A percentile compares a stretch with the other conserved stretches of the same genome.
Evolutionary conservation across 2,797 vertebrate species (phyloP).

Genomic region (Myripristis murdjan): DNA sequence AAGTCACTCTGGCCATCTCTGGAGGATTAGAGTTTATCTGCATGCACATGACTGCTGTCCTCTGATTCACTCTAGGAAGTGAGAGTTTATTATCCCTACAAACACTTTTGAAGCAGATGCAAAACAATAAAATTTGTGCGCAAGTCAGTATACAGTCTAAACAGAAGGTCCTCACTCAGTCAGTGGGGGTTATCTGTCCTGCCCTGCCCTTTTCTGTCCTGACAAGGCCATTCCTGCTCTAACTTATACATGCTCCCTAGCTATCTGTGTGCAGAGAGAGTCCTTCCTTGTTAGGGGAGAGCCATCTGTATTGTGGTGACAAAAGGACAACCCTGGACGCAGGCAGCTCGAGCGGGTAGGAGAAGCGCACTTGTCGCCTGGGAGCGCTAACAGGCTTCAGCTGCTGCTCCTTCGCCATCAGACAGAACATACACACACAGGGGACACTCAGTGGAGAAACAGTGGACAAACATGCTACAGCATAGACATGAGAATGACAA

Average conservation of each 20-base stretch:
- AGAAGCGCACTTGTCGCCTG: slow-evolving; percentile 90
- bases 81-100: neutral
- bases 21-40: slow-evolving; percentile 6
- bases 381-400: slow-evolving; percentile 83
- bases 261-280: slow-evolving; percentile 63
- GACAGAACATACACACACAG: slow-evolving; percentile 79
- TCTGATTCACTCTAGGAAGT: neutral
- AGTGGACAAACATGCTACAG: slow-evolving; percentile 70
- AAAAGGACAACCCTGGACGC: slow-evolving; percentile 87
- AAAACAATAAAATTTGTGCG: neutral
- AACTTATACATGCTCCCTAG: neutral
- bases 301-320: slow-evolving; percentile 86
- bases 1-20: slow-evolving; percentile 22
- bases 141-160: neutral
- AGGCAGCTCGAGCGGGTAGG: slow-evolving; percentile 89
- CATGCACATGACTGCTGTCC: neutral
- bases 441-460: slow-evolving; percentile 75
- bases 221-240: slow-evolving; percentile 13
- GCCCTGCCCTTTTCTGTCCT: neutral
- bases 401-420: slow-evolving; percentile 87
- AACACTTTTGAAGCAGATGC: neutral
- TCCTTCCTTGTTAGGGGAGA: slow-evolving; percentile 86
- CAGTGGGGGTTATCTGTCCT: neutral
- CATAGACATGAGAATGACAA: slow-evolving; percentile 68
- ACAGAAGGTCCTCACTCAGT: neutral